A percentile compares a stretch with the other conserved stretches of the same genome.
Evolutionary conservation across 2,113 vertebrate genomes (phyloP).

Genomic region (Ascaphus truei): DNA sequence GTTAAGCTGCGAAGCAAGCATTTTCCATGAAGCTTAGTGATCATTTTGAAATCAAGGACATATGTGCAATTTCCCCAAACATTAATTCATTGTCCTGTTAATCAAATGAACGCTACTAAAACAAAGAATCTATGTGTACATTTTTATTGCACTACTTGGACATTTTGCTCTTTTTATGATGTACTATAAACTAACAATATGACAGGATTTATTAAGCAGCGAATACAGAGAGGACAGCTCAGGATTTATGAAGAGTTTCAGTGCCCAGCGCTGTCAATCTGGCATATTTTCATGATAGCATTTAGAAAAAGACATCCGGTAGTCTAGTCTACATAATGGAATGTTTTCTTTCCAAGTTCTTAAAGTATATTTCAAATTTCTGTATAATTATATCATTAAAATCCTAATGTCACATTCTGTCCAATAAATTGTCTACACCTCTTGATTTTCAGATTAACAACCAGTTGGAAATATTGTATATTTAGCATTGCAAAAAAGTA

Average conservation of each 20-base stretch:
- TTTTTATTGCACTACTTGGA: constrained; percentile 18
- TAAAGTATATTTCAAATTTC: constrained; percentile 24
- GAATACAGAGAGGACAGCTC: constrained; percentile 17
- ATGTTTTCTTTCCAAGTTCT: constrained; percentile 8
- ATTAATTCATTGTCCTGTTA: constrained; percentile 23
- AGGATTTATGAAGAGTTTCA: constrained; percentile 25
- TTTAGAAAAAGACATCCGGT: constrained; percentile 20
- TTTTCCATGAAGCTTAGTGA: constrained; percentile 23
- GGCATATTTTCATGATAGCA: constrained; percentile 14
- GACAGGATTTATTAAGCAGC: constrained; percentile 23
- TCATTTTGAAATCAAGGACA: constrained; percentile 34
- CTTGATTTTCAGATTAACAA: constrained; percentile 29
- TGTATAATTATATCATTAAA: constrained; percentile 37
- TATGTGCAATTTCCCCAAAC: constrained; percentile 26
- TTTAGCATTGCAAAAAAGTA: constrained; percentile 29
- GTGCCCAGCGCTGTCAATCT: constrained; percentile 10
- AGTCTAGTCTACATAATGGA: constrained; percentile 25
- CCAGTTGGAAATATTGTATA: constrained; percentile 27
- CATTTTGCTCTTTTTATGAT: constrained; percentile 27
- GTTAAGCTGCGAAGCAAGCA: neutral
- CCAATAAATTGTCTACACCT: constrained; percentile 38
- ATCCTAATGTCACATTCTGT: constrained; percentile 30
- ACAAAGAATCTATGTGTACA: constrained; percentile 26
- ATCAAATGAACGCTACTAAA: constrained; percentile 9
- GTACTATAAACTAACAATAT: constrained; percentile 26